Evolutionary conservation across 1,140 invertebrate species (phyloP), one percentile per base, ranked within the genome.

Genomic region (Scaptodrosophila lebanonensis): DNA sequence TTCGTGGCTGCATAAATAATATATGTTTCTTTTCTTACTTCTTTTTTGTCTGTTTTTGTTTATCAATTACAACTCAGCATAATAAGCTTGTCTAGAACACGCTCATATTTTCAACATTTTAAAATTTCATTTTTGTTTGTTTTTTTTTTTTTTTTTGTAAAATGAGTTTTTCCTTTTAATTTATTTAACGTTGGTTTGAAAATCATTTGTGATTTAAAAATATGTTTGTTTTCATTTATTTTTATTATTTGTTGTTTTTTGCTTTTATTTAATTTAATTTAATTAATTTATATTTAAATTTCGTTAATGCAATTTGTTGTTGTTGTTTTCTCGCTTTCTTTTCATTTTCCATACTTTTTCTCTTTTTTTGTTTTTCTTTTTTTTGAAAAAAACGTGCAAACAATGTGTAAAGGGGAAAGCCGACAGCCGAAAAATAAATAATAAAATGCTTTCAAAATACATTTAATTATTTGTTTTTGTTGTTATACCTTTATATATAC

Each of bases 321-420:
- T 58, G 50, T 43, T 15, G 20, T 52, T 59, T 67, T 51, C 82
- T 79, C 65, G 60, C 75, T 70, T 66, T 40, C 47, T 79, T 69
- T 66, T 58, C 22, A 69, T 75, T 70, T 65, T 61, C 43, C 49
- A 53, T 64, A 30, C 18, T 61, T 45, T 36, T 59, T 38, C 22
- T 48, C 43, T 57, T 58, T 22, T 39, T 36, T 56, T 42, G 50
- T 58, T 58, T 50, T 65, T 66, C 58, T 69, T 62, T 79, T 50
- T 60, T 82, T 65, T 62, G 58, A 62, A 77, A 85, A 85, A 85
- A 86, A 91, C 91, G 91, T 93, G 92, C 93, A 94, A 94, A 94
- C 93, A 94, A 94, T 94, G 93, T 93, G 93, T 93, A 92, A 91
- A 93, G 92, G 93, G 92, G 93, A 92, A 92, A 92, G 91, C 91